Percentiles rank a stretch among this genome's conserved stretches.
phyloP scores from a whole-genome alignment of 2,113 vertebrate species.

The Lagopus leucura region DNA sequence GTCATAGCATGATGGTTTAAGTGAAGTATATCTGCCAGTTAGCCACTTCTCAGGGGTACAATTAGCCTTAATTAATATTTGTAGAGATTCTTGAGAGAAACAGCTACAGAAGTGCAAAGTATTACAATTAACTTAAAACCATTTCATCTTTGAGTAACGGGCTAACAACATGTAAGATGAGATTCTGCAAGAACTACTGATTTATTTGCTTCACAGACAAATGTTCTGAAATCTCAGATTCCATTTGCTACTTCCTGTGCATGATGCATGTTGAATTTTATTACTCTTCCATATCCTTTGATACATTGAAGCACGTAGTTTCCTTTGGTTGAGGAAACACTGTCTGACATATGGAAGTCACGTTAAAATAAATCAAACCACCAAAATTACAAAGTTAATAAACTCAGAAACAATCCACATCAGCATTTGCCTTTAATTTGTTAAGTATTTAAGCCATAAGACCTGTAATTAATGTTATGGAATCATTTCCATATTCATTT shows the following conservation, averaged over 20 bases:
- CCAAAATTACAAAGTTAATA: background rate
- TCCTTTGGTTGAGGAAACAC: background rate
- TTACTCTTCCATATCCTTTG: background rate
- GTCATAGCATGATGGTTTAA: constrained; percentile 4
- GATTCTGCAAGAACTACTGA: background rate
- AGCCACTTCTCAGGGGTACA: constrained; percentile 55
- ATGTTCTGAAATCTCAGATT: background rate
- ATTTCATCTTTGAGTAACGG: constrained; percentile 12
- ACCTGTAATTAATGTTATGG: constrained; percentile 8
- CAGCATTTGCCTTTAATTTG: constrained; percentile 14
- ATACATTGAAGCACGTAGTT: background rate
- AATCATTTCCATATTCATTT: constrained; percentile 27
- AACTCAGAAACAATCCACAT: background rate
- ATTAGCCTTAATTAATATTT: constrained; percentile 59
- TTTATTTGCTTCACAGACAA: background rate
- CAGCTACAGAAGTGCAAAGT: constrained; percentile 27
- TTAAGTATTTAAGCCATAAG: constrained; percentile 1
- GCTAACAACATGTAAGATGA: constrained; percentile 4
- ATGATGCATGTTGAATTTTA: background rate
- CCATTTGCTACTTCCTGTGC: background rate
- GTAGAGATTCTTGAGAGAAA: constrained; percentile 51
- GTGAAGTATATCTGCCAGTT: constrained; percentile 13
- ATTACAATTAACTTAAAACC: constrained; percentile 50
- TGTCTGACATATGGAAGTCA: background rate
- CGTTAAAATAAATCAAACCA: background rate